Conservation (phyloP, 2,797 vertebrate species). For the Neosilurus hyrtlii region DNA sequence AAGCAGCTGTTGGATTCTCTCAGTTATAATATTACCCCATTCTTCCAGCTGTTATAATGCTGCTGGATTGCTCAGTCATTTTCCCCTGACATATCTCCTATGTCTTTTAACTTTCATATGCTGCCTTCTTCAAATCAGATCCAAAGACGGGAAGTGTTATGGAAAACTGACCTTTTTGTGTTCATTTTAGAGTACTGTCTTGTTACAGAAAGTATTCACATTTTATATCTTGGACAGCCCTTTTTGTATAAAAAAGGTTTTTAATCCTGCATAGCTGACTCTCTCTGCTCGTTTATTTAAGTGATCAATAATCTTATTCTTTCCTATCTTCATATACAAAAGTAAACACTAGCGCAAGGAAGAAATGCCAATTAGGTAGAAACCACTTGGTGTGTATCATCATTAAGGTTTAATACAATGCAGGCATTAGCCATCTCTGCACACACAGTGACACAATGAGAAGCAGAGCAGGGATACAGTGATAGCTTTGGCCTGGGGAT, state of each 20-base stretch:
- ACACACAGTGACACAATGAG: conserved; percentile 36
- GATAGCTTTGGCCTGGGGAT: conserved; percentile 34
- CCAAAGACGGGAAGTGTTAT: not conserved
- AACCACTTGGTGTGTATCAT: conserved; percentile 28
- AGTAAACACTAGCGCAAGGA: not conserved
- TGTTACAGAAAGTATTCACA: not conserved
- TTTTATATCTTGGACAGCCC: not conserved
- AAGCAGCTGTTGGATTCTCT: not conserved
- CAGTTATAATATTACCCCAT: not conserved
- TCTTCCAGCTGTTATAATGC: not conserved
- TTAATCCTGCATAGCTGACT: not conserved
- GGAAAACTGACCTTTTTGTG: not conserved
- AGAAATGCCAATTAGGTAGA: conserved; percentile 23
- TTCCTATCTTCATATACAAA: not conserved
- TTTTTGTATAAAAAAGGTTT: not conserved
- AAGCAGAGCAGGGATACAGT: conserved; percentile 22
- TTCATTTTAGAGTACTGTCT: not conserved
- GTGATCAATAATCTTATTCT: not conserved
- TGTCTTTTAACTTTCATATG: not conserved
- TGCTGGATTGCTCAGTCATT: not conserved
- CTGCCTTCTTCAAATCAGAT: not conserved
- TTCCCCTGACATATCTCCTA: not conserved
- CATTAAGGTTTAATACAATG: conserved; percentile 47
- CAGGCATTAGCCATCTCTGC: conserved; percentile 40
- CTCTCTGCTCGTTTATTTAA: not conserved